Evolutionary conservation across 2,888 invertebrate genomes (phyloP), one percentile per base, ranked within the genome.

Genomic region (Mythimna lalbum): DNA sequence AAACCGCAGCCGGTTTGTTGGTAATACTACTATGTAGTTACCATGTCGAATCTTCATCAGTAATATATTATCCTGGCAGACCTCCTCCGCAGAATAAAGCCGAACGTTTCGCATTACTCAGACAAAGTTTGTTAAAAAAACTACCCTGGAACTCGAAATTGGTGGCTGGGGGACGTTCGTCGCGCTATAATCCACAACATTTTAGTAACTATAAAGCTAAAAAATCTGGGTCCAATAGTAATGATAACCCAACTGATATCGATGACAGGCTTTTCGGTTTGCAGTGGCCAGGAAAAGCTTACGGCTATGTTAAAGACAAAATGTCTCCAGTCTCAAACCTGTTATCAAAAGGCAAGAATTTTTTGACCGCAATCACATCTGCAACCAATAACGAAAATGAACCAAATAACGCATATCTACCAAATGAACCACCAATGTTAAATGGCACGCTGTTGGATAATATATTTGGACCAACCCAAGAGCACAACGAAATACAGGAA

Each of bases 1-100:
- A 57, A 36, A 21, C 57, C 21, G 57, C 57, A 50, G 47, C 62
- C 36, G 27, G 33, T 31, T 65, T 62, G 49, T n/a, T 79, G n/a
- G 17, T 78, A 17, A 57, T 77, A 61, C 36, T 77, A 19, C 62
- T 27, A 17, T 65, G 49, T 62, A 39, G 49, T 65, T 50, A 27
- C 27, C 14, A 65, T 47, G 55, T 63, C 39, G 47, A 1, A 9
- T 50, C 63, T 14, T 14, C 27, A 59, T 33, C 75, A 39, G 52
- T 62, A 23, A 10, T 19, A 6, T n/a, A 47, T 59, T 27, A 69
- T 52, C 53, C 57, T 31, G 31, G 36, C 55, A 23, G 23, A 47
- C 56, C 61, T 7, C 9, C 61, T 3, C 52, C 19, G 43, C 61
- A 43, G 9, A 62, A 21, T 31, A 71, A 49, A 57, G 50, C 23